Base-by-base conservation (phyloP, 1,140 invertebrate species). In the Drosophila guanche region DNA sequence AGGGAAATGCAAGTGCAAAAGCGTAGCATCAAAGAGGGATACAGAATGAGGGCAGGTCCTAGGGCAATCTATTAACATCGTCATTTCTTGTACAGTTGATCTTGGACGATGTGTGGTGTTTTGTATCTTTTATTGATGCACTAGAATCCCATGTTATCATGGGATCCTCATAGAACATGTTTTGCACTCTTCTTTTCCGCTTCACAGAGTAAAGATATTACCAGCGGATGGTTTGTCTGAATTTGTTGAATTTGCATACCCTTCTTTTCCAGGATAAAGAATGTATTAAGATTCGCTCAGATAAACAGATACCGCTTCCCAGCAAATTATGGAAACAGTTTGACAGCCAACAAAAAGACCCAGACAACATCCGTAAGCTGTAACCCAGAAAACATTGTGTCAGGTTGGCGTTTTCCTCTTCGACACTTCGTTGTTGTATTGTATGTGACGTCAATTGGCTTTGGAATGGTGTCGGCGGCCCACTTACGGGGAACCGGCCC, bases 401-500 rank as follows among this genome's bases (percentile, higher is more conserved):
- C 76, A 73, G 67, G 68, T 68, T 67, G 56, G 41, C 23, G 25
- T 42, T 25, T 55, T 55, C 33, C 33, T 37, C 33, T 37, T 37
- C 10, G 41, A 16, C 20, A 60, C 41, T 69, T 65, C 16, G 41
- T 62, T 22, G 46, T 55, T 41, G 55, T 51, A 45, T 66, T 23
- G 50, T 60, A 58, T 57, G 57, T 80, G 77, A 80, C 72, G 77
- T 76, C 61, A 80, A 70, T 60, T 70, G 51, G 41, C 51, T 59
- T 52, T 54, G 60, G 52, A 80, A 72, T 67, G 58, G 66, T 76
- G 72, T 67, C 61, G 60, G 37, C 72, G 72, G 42, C 78, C 78
- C 78, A 81, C 78, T 81, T 80, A 56, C 33, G 33, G 33, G 10
- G 3, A 37, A 37, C 45, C 57, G 37, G 57, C 37, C 43, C 37